A percentile compares a stretch with the other conserved stretches of the same genome.
Conservation (phyloP, 2,797 vertebrate genomes). For the Sylvilagus floridanus region DNA sequence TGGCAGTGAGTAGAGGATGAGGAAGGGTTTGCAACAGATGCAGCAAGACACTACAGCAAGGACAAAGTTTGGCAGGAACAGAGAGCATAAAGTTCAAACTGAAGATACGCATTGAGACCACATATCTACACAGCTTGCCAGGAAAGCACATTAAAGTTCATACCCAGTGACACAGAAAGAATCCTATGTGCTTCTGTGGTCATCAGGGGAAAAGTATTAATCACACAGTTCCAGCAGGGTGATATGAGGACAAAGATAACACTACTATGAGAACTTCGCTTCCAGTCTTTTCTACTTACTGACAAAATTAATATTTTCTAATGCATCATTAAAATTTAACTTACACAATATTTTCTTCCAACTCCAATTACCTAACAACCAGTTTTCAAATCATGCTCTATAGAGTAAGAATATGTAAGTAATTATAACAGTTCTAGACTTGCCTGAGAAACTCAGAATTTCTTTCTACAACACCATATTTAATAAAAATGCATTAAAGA, state of each 20-base stretch:
- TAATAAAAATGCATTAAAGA: conserved; percentile 15
- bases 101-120: conserved; percentile 56
- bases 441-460: conserved; percentile 31
- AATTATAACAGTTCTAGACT: conserved; percentile 40
- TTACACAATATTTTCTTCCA: background rate
- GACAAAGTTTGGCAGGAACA: conserved; percentile 59
- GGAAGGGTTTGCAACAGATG: conserved; percentile 55
- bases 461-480: background rate
- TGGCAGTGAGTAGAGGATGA: background rate
- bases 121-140: conserved; percentile 68
- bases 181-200: conserved; percentile 20
- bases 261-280: background rate
- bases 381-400: conserved; percentile 57
- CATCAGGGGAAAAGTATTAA: conserved; percentile 59
- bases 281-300: conserved; percentile 2
- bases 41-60: conserved; percentile 66
- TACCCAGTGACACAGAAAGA: conserved; percentile 54
- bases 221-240: conserved; percentile 13
- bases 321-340: conserved; percentile 46
- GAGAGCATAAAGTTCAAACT: conserved; percentile 71
- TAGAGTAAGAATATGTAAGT: background rate
- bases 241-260: conserved; percentile 59
- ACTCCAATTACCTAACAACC: conserved; percentile 12
- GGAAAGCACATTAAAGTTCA: conserved; percentile 68
- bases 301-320: conserved; percentile 57